A percentile compares a stretch with the other conserved stretches of the same genome.
phyloP scores from a whole-genome alignment of 2,888 invertebrate species.

The Eueremaeus valkanovi region DNA sequence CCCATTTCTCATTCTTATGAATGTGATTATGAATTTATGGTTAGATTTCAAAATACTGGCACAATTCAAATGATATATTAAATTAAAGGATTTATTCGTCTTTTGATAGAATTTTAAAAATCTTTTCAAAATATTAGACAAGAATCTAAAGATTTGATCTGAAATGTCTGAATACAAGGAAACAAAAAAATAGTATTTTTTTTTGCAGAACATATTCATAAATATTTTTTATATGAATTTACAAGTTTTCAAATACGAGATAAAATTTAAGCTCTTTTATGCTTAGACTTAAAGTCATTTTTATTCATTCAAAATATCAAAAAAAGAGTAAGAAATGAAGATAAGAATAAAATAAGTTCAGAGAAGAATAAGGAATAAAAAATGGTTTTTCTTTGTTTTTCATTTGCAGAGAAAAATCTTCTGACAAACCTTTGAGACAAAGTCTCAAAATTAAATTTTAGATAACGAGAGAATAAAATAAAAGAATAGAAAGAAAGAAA shows the following conservation, averaged over 20 bases:
- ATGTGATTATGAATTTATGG: too few relatives aligned
- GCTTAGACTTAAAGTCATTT: not conserved
- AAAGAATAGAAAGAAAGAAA: too few relatives aligned
- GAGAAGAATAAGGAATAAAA: not conserved
- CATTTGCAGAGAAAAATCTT: not conserved
- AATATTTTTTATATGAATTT: not conserved
- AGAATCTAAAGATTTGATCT: too few relatives aligned
- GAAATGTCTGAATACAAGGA: too few relatives aligned
- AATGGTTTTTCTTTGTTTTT: not conserved
- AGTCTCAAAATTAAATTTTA: slow-evolving; percentile 3
- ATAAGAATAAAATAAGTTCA: not conserved
- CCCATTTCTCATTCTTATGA: too few relatives aligned
- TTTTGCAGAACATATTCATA: not conserved
- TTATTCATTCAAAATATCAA: not conserved
- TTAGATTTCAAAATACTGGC: too few relatives aligned
- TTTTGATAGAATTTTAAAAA: too few relatives aligned
- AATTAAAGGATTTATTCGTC: too few relatives aligned
- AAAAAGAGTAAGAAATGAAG: not conserved
- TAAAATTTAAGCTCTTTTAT: not conserved
- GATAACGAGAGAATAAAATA: too few relatives aligned
- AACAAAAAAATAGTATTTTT: too few relatives aligned
- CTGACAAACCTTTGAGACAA: slow-evolving; percentile 2
- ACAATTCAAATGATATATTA: too few relatives aligned
- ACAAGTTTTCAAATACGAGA: not conserved
- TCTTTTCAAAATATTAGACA: too few relatives aligned